Evolutionary conservation across 2,113 vertebrate species (phyloP).

Genomic region (Meles meles): DNA sequence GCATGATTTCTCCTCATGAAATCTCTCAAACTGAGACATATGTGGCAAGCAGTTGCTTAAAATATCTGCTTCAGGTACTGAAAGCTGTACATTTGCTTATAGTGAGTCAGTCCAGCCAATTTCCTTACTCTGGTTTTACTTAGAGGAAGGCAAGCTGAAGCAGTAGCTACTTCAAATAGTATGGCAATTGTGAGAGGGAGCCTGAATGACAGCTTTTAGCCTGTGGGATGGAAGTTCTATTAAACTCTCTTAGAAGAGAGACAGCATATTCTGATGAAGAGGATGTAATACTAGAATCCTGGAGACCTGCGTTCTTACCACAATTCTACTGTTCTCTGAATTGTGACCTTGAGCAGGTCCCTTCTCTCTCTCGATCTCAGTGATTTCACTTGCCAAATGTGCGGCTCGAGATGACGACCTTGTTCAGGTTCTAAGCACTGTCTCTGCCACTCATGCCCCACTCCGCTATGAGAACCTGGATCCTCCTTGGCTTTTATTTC

Average conservation of each 20-base stretch:
- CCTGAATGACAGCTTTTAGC: background rate
- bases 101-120: background rate
- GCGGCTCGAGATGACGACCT: background rate
- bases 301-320: background rate
- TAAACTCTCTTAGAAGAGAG: background rate
- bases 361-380: background rate
- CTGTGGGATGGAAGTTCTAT: background rate
- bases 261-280: background rate
- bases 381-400: background rate
- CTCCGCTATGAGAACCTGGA: background rate
- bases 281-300: background rate
- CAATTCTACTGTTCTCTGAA: background rate
- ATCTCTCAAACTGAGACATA: background rate
- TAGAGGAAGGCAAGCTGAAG: background rate
- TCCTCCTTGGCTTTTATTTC: background rate
- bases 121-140: background rate
- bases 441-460: background rate
- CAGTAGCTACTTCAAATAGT: background rate
- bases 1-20: constrained; percentile 16
- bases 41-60: background rate
- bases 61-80: background rate
- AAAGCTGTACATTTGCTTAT: background rate
- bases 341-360: background rate
- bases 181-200: background rate
- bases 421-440: background rate